Conservation (phyloP, 2,797 vertebrate genomes). For the Pampus argenteus region DNA sequence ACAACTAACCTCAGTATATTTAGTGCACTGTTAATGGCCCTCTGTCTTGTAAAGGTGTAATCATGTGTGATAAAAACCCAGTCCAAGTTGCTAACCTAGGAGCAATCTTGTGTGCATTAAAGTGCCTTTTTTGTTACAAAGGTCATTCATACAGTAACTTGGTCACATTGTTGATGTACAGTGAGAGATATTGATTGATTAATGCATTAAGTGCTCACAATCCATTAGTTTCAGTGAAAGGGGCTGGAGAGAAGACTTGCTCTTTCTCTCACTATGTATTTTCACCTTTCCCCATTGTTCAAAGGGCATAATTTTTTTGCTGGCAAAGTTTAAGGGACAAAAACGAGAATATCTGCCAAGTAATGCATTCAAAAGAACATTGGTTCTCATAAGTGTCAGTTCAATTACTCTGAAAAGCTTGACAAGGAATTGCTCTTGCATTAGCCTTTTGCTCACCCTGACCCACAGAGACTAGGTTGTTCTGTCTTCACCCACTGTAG, state of each 20-base stretch:
- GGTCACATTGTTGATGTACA: conserved; percentile 96
- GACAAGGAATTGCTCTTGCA: conserved; percentile 93
- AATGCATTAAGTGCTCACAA: conserved; percentile 99
- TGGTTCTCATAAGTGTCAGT: conserved; percentile 97
- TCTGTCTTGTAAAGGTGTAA: conserved; percentile 90
- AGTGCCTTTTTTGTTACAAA: conserved; percentile 97
- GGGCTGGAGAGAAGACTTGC: conserved; percentile 91
- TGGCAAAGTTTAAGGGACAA: conserved; percentile 94
- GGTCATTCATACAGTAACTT: conserved; percentile 99
- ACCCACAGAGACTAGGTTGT: conserved; percentile 74
- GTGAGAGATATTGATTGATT: conserved; percentile 99
- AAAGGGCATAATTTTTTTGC: conserved; percentile 91
- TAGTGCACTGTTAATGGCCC: conserved; percentile 86
- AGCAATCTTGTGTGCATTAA: conserved; percentile 96
- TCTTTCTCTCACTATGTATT: conserved; percentile 90
- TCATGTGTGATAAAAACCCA: conserved; percentile 92
- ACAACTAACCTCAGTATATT: conserved; percentile 89
- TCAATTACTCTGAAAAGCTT: conserved; percentile 95
- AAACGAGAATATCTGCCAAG: conserved; percentile 96
- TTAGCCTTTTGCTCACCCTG: conserved; percentile 87
- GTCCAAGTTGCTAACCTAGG: conserved; percentile 93
- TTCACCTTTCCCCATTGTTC: conserved; percentile 96
- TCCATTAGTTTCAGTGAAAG: conserved; percentile 99
- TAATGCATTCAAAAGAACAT: conserved; percentile 96
- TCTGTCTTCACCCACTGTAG: conserved; percentile 45